Evolutionary conservation across 2,888 invertebrate species (phyloP).

Genomic region (Dryocosmus kuriphilus): DNA sequence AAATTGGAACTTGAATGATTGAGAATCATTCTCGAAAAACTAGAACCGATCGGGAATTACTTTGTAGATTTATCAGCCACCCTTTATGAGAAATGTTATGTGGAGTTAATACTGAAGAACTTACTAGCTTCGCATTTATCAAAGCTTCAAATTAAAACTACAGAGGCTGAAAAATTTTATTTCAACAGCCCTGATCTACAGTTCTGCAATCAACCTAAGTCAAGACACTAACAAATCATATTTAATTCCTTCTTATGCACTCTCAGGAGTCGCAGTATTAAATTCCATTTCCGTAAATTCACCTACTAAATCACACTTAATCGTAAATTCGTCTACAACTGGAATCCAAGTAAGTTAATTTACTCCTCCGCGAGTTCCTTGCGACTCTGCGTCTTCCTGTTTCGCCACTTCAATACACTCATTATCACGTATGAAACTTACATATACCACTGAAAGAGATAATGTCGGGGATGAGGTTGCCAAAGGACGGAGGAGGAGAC

Average conservation of each 20-base stretch:
- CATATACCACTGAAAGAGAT: slow-evolving; percentile 33
- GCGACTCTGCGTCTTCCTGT: slow-evolving; percentile 22
- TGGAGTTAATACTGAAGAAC: too few species aligned
- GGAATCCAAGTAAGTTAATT: slow-evolving; percentile 36
- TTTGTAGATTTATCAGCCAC: too few species aligned
- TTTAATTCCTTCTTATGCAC: neutral
- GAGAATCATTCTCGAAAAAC: too few species aligned
- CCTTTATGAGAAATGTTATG: too few species aligned
- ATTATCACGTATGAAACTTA: slow-evolving; percentile 39
- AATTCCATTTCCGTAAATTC: slow-evolving; percentile 36
- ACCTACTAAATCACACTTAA: slow-evolving; percentile 32
- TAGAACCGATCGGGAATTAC: too few species aligned
- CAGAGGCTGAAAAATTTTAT: too few species aligned
- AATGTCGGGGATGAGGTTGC: slow-evolving; percentile 33
- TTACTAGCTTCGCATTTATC: too few species aligned
- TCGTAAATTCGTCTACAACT: slow-evolving; percentile 30
- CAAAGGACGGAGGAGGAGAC: slow-evolving; percentile 25
- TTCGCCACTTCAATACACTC: slow-evolving; percentile 37
- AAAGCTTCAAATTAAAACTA: too few species aligned
- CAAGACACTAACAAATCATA: neutral
- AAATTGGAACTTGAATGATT: too few species aligned
- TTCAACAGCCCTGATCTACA: neutral
- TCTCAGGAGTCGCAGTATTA: slow-evolving; percentile 8
- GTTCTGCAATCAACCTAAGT: neutral
- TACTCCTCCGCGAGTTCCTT: slow-evolving; percentile 18